A percentile compares a stretch with the other conserved stretches of the same genome.
phyloP scores from a whole-genome alignment of 2,797 vertebrate genomes.

The Lutjanus argentimaculatus region DNA sequence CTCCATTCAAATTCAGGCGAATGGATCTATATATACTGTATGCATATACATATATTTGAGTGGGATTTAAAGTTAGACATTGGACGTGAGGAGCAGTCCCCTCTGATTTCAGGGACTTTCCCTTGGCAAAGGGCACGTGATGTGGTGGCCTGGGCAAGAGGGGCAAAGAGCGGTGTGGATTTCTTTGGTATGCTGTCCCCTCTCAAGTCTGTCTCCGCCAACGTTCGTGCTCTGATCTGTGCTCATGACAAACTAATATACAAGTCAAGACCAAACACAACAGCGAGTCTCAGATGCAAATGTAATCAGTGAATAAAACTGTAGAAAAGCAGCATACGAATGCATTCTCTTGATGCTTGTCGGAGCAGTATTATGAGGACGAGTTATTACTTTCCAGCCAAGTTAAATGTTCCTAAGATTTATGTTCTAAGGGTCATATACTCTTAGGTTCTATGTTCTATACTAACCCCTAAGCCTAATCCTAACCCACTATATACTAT shows the following conservation, averaged over 20 bases:
- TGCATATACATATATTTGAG: constrained; percentile 15
- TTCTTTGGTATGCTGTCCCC: constrained; percentile 77
- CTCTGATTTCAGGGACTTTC: constrained; percentile 87
- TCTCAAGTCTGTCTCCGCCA: constrained; percentile 55
- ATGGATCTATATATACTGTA: constrained; percentile 15
- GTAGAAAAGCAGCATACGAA: not conserved
- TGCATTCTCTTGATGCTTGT: not conserved
- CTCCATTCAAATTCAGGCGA: not conserved
- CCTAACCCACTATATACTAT: too few relatives aligned
- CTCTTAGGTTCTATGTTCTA: too few relatives aligned
- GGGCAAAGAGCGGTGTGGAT: constrained; percentile 74
- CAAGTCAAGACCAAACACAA: not conserved
- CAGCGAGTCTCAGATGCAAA: not conserved
- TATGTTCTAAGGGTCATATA: too few relatives aligned
- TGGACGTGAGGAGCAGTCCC: constrained; percentile 52
- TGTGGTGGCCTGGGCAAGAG: constrained; percentile 54
- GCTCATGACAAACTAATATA: constrained; percentile 44
- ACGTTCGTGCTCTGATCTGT: constrained; percentile 26
- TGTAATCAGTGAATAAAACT: not conserved
- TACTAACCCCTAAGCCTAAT: too few relatives aligned
- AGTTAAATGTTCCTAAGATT: not conserved
- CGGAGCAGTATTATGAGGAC: not conserved
- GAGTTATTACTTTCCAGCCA: not conserved
- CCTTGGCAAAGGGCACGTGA: constrained; percentile 65
- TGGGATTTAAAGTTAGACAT: constrained; percentile 49